These are phyloP conservation scores for Monoplex corrugatus DNA, from an alignment of 2,888 invertebrate genomes.

Conservation along the genomic window DNA sequence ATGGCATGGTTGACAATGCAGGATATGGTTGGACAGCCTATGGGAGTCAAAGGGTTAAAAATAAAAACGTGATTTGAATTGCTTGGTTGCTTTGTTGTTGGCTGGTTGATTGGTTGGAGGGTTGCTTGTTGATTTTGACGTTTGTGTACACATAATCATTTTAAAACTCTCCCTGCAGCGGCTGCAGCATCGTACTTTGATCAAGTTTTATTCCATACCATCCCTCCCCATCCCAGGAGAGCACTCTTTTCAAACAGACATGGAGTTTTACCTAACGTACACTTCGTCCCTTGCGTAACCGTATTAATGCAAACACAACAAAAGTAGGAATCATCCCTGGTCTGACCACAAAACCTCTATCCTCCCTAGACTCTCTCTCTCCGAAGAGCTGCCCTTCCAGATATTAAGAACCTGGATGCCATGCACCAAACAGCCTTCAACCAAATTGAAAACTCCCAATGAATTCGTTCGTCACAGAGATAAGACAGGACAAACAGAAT, in stretches of 20 bases:
- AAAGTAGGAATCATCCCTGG: background rate
- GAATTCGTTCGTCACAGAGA: background rate
- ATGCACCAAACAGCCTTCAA: background rate
- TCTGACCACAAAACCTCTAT: background rate
- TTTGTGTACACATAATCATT: background rate
- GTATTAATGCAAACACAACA: background rate
- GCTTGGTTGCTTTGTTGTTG: too few species aligned
- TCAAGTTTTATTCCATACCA: too few species aligned
- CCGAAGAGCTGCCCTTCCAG: background rate
- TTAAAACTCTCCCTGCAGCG: too few species aligned
- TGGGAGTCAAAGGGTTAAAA: too few species aligned
- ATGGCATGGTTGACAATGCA: too few species aligned
- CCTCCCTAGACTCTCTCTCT: background rate
- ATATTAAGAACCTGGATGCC: background rate
- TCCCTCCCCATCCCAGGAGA: background rate
- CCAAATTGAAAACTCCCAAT: background rate
- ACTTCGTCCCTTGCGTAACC: background rate
- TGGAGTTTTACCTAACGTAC: background rate
- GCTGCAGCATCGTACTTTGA: too few species aligned
- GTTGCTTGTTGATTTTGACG: background rate
- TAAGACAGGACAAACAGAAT: background rate
- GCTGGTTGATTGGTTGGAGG: too few species aligned
- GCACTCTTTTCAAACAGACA: background rate
- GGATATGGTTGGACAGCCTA: too few species aligned
- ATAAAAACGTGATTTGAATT: too few species aligned